Base-by-base conservation (phyloP, 1,140 invertebrate genomes). In the Pseudomyrmex dendroicus region DNA sequence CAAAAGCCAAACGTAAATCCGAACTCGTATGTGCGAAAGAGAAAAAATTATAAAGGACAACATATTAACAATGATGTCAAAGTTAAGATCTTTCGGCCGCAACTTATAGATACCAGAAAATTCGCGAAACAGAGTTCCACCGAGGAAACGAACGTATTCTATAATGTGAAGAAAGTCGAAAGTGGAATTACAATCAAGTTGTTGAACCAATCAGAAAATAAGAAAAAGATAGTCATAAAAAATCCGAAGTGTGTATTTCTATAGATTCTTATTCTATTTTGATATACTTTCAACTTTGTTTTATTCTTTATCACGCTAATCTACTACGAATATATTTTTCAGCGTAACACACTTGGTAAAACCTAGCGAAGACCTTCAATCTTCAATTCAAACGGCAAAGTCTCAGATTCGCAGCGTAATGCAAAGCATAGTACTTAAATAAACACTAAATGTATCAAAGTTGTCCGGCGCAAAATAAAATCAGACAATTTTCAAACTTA, bases 1-100 rank as follows among this genome's bases (percentile, higher is more conserved):
- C 73, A 86, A 22, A 59, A 84, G 2, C 46, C 35, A 1, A 48
- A 54, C 7, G 46, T 46, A 85, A 66, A 63, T 84, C 8, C 13
- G 44, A 48, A 15, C 0, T 13, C 35, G 8, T 44, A 68, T 0
- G 2, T 57, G 20, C 35, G 35, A 35, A 93, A 93, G 57, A 80
- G 85, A 48, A 93, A 90, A 82, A 93, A 94, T 91, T 93, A 93
- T 20, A 93, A 91, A 86, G 92, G 91, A 17, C 85, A 73, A 25
- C 54, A 35, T 20, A 80, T 92, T 12, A 73, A 85, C 1, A 54
- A 87, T n/a, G 15, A 22, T 17, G 10, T 62, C 0, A 93, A 90
- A 84, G 66, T 90, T n/a, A 91, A 83, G 84, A 13, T 91, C 35
- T 72, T 91, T 44, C 89, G 89, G 57, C 92, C 91, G 8, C 84